Conservation (phyloP, 2,888 invertebrate genomes). For the Pristionchus maxplancki region DNA sequence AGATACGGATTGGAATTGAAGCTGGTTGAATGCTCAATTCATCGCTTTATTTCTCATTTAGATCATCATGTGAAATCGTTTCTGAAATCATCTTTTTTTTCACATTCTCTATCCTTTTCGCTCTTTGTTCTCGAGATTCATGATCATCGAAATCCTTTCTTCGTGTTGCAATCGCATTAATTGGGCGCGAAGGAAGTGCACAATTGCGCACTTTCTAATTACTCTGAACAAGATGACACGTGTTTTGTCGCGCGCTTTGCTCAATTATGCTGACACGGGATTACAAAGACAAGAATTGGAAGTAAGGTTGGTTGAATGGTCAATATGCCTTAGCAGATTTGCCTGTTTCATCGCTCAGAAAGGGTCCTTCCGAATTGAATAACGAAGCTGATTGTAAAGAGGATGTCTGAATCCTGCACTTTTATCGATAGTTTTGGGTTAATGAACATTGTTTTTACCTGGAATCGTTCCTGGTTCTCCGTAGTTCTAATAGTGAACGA, state of each 20-base stretch:
- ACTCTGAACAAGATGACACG: background rate
- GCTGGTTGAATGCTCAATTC: background rate
- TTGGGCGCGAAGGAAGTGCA: background rate
- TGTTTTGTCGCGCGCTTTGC: background rate
- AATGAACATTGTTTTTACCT: conserved; percentile 4
- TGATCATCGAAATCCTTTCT: background rate
- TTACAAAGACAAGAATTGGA: too few relatives aligned
- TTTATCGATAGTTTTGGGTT: too few relatives aligned
- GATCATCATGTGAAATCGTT: too few relatives aligned
- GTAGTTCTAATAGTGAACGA: conserved; percentile 45
- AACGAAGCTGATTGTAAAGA: too few relatives aligned
- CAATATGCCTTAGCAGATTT: background rate
- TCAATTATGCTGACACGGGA: too few relatives aligned
- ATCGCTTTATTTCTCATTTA: background rate
- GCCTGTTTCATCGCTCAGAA: too few relatives aligned
- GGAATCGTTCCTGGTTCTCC: conserved; percentile 43
- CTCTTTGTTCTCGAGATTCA: background rate
- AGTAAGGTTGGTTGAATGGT: too few relatives aligned
- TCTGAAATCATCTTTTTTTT: too few relatives aligned
- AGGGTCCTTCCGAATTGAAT: background rate
- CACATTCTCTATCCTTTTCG: too few relatives aligned
- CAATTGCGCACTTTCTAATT: conserved; percentile 10
- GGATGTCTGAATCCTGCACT: too few relatives aligned
- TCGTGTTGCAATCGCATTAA: background rate
- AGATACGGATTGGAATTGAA: too few relatives aligned